Conservation (phyloP, 2,113 vertebrate species). For the Chelonoidis abingdonii region DNA sequence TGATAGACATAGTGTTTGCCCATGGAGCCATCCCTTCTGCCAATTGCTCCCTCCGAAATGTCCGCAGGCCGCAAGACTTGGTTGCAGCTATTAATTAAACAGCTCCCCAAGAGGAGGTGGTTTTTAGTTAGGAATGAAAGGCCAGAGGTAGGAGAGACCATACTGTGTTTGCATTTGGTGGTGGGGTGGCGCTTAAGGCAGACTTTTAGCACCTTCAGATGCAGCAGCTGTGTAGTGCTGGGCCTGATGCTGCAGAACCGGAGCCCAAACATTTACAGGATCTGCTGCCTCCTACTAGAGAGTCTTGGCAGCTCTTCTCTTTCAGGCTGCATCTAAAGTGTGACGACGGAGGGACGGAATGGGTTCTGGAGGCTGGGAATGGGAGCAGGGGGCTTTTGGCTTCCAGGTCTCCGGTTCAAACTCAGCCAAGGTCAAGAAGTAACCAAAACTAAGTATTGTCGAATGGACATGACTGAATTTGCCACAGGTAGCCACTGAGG, state of each 20-base stretch:
- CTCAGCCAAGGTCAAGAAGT: neutral
- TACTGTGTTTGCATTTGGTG: neutral
- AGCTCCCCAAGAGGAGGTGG: neutral
- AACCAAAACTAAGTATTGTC: neutral
- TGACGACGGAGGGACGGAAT: neutral
- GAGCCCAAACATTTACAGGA: no score
- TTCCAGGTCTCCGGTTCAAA: neutral
- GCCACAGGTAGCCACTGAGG: neutral
- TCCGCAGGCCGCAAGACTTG: neutral
- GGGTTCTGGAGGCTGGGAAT: neutral
- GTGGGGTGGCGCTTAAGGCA: neutral
- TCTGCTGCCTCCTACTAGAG: neutral
- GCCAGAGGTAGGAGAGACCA: neutral
- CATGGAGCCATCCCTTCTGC: neutral
- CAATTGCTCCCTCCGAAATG: neutral
- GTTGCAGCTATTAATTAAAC: neutral
- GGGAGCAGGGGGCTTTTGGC: neutral
- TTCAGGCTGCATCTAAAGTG: neutral
- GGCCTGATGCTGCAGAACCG: no score
- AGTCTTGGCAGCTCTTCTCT: neutral
- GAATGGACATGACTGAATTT: neutral
- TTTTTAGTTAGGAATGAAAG: neutral
- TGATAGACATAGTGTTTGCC: no score
- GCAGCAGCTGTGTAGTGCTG: neutral
- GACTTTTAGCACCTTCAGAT: neutral